A percentile compares a stretch with the other conserved stretches of the same genome.
These are phyloP conservation scores for Umimayanthus kanabou DNA, from an alignment of 92 coral and sea anemone species.

Conservation along the genomic window DNA sequence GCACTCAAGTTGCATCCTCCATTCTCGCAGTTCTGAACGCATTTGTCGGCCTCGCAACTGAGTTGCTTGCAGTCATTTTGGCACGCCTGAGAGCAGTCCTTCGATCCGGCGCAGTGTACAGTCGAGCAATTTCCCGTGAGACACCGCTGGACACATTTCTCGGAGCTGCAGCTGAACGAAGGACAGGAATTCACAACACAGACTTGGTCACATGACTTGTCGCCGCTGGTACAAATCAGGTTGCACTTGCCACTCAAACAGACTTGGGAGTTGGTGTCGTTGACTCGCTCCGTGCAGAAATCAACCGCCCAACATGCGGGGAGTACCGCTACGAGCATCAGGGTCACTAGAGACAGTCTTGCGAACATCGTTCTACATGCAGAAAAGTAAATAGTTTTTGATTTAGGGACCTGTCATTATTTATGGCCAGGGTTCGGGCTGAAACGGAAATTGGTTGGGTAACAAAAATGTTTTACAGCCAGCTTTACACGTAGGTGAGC, in stretches of 20 bases:
- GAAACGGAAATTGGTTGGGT: too few species aligned
- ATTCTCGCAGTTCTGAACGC: conserved; percentile 33
- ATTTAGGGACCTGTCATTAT: too few species aligned
- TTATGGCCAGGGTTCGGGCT: too few species aligned
- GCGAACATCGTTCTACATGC: background rate
- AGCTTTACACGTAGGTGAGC: too few species aligned
- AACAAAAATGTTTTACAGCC: too few species aligned
- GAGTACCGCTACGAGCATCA: conserved; percentile 14
- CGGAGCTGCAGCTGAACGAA: conserved; percentile 28
- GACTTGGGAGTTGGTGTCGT: conserved; percentile 17
- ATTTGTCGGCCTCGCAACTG: conserved; percentile 27
- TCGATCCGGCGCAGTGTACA: conserved; percentile 22
- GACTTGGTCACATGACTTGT: conserved; percentile 33
- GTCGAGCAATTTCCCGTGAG: conserved; percentile 32
- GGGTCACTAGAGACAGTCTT: background rate
- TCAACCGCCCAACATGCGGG: conserved; percentile 33
- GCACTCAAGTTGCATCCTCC: conserved; percentile 29
- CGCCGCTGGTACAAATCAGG: background rate
- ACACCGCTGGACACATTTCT: conserved; percentile 44
- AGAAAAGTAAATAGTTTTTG: background rate
- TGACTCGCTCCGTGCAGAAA: conserved; percentile 24
- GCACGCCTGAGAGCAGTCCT: conserved; percentile 37
- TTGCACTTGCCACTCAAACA: conserved; percentile 30
- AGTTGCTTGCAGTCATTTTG: conserved; percentile 34
- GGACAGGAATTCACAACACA: conserved; percentile 34